phyloP scores from a whole-genome alignment of 2,888 invertebrate genomes.

The Mycogona germanica region DNA sequence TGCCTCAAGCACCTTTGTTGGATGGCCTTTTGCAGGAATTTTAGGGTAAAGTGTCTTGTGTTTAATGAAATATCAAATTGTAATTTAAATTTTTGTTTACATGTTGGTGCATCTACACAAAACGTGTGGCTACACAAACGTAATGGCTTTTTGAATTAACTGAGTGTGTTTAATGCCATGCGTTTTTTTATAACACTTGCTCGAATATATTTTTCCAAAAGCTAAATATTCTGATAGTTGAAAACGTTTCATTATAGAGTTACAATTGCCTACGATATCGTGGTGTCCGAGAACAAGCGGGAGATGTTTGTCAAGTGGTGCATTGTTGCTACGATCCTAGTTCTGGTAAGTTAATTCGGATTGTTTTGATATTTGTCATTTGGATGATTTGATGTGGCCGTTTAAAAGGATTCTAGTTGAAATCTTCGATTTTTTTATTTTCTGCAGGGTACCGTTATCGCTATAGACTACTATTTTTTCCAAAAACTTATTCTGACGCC shows the following conservation, averaged over 20 bases:
- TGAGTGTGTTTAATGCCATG: no score
- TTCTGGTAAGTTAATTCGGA: constrained; percentile 42
- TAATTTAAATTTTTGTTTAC: no score
- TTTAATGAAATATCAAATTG: background rate
- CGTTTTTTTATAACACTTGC: no score
- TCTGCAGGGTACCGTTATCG: constrained; percentile 52
- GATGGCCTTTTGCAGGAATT: constrained; percentile 97
- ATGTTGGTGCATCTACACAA: no score
- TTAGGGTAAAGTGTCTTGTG: constrained; percentile 47
- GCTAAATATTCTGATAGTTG: background rate
- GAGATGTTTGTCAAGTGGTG: constrained; percentile 65
- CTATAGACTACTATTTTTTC: constrained; percentile 77
- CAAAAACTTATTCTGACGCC: constrained; percentile 82
- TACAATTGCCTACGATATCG: constrained; percentile 76
- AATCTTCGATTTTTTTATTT: constrained; percentile 12
- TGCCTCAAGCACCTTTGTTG: constrained; percentile 64
- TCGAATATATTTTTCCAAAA: background rate
- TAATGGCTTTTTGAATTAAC: no score
- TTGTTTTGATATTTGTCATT: background rate
- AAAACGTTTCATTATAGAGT: constrained; percentile 37
- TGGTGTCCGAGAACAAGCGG: constrained; percentile 52
- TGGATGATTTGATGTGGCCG: background rate
- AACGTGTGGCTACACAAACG: no score
- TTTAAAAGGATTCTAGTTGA: background rate
- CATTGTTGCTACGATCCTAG: constrained; percentile 50